Percentiles rank a stretch among this genome's conserved stretches.
Conservation (phyloP, 2,797 vertebrate species). For the Anguilla anguilla region DNA sequence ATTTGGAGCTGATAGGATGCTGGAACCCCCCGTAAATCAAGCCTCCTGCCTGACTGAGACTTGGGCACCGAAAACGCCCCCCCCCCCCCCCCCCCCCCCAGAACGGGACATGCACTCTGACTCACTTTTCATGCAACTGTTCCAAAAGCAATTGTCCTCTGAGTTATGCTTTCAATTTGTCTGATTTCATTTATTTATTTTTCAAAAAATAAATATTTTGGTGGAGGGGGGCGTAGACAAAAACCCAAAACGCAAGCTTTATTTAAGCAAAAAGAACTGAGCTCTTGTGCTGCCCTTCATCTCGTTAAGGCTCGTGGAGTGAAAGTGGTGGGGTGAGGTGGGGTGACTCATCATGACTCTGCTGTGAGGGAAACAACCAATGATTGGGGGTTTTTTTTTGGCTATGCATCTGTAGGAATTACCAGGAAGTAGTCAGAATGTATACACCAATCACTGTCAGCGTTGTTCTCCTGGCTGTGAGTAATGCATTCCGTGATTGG, state of each 20-base stretch:
- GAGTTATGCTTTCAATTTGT: neutral
- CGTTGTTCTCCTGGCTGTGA: neutral
- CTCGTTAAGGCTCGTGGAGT: no score
- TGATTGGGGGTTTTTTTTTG: neutral
- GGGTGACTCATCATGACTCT: no score
- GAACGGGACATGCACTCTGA: slow-evolving; percentile 55
- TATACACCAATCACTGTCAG: neutral
- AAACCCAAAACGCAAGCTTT: slow-evolving; percentile 16
- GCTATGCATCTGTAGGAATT: neutral
- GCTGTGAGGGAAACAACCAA: neutral
- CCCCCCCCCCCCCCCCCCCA: slow-evolving; percentile 29
- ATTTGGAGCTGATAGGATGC: slow-evolving; percentile 57
- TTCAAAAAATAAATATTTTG: slow-evolving; percentile 22
- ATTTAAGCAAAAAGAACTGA: neutral
- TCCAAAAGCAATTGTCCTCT: slow-evolving; percentile 26
- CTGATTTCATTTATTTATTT: neutral
- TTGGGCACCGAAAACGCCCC: slow-evolving; percentile 40
- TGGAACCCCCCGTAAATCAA: slow-evolving; percentile 50
- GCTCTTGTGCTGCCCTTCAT: neutral
- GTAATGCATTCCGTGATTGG: neutral
- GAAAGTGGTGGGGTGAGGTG: no score
- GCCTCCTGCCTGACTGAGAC: neutral
- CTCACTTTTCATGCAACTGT: slow-evolving; percentile 44
- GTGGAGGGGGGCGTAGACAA: slow-evolving; percentile 4
- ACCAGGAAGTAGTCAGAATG: neutral